Base-by-base conservation (phyloP, 2,888 invertebrate genomes). In the Litoditis marina region DNA sequence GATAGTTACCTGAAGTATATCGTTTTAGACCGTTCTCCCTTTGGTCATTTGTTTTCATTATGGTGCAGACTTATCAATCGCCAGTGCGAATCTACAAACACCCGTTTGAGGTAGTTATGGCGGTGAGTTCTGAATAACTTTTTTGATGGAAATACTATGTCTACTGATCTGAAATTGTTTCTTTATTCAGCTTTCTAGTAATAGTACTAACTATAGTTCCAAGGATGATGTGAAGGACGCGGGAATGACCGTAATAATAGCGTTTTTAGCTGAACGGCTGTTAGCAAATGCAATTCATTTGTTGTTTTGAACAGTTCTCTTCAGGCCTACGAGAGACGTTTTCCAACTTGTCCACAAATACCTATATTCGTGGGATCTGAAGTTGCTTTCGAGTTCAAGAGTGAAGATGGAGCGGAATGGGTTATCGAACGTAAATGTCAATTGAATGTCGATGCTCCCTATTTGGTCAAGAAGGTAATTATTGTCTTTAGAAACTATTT, bases 1-100 rank as follows among this genome's bases (percentile, higher is more conserved):
- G n/a, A n/a, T n/a, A n/a, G n/a, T n/a, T n/a, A n/a, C n/a, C n/a
- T n/a, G n/a, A n/a, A n/a, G n/a, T n/a, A n/a, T n/a, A n/a, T n/a
- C n/a, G n/a, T n/a, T n/a, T n/a, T n/a, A n/a, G n/a, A n/a, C n/a
- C n/a, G n/a, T n/a, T n/a, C n/a, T n/a, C n/a, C n/a, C n/a, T n/a
- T n/a, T n/a, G n/a, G n/a, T n/a, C n/a, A n/a, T 39, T 39, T 39
- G 11, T 39, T n/a, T 13, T 11, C 39, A 39, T n/a, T 39, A 94
- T 94, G 94, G 94, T 94, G 83, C 94, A 94, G 86, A 92, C 92
- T 85, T 94, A 92, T 86, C 91, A 91, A 84, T 91, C 92, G 73
- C 94, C 94, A 78, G 90, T 94, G 58, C 88, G 94, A 88, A 91
- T 94, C 76, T 94, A 94, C 87, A 93, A 93, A 86, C 89, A 91